These are phyloP conservation scores for Ephialtes manifestator DNA, from an alignment of 2,888 invertebrate species.

Conservation along the genomic window DNA sequence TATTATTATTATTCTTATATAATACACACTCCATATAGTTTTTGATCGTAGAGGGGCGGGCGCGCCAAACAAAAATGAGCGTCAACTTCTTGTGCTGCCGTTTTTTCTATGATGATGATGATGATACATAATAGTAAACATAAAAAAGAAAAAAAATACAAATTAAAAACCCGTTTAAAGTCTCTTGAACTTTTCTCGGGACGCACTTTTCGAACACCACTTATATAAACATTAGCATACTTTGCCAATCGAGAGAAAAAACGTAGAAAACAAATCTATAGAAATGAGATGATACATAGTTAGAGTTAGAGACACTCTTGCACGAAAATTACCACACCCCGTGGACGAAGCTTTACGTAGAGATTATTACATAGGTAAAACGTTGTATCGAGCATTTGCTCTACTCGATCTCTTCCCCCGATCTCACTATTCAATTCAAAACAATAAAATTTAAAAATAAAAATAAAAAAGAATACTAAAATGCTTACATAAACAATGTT, in stretches of 20 bases:
- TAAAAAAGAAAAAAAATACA: conserved; percentile 71
- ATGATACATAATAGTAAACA: conserved; percentile 67
- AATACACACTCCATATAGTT: conserved; percentile 72
- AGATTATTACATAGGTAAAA: conserved; percentile 52
- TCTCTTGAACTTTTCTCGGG: conserved; percentile 57
- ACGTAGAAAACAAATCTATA: conserved; percentile 45
- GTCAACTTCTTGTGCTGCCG: conserved; percentile 93
- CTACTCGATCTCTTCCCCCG: conserved; percentile 63
- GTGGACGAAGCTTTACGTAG: conserved; percentile 63
- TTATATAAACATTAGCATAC: conserved; percentile 52
- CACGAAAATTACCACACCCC: conserved; percentile 58
- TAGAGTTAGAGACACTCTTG: conserved; percentile 66
- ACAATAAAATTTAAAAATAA: neutral
- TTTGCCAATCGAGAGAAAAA: conserved; percentile 40
- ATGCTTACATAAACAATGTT: neutral
- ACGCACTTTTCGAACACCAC: conserved; percentile 56
- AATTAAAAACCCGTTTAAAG: conserved; percentile 38
- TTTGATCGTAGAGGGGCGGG: conserved; percentile 77
- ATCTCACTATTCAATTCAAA: conserved; percentile 29
- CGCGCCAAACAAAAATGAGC: conserved; percentile 93
- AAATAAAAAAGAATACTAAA: neutral
- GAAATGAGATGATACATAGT: conserved; percentile 57
- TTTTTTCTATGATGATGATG: conserved; percentile 72
- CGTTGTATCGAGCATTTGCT: conserved; percentile 48
- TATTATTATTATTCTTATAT: conserved; percentile 61